Percentiles rank a stretch among this genome's conserved stretches.
phyloP scores from a whole-genome alignment of 2,113 vertebrate species.

The Vulpes lagopus region DNA sequence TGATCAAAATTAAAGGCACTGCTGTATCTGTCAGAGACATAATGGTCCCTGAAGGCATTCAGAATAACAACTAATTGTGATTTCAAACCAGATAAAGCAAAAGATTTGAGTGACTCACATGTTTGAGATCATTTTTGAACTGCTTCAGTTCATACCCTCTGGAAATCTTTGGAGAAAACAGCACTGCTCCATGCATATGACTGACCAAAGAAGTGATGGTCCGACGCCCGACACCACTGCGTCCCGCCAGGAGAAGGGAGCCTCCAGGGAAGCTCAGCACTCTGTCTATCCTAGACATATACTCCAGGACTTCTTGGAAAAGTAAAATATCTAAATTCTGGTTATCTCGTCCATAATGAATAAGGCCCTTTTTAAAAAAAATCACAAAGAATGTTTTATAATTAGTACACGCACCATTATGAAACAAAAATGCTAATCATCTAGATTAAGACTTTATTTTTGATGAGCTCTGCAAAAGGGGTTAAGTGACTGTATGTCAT shows the following conservation, averaged over 20 bases:
- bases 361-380: conserved; percentile 89
- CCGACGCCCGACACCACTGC: conserved; percentile 95
- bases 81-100: conserved; percentile 17
- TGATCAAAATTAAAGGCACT: conserved; percentile 20
- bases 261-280: conserved; percentile 96
- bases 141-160: conserved; percentile 96
- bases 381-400: conserved; percentile 15
- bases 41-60: neutral
- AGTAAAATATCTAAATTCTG: conserved; percentile 94
- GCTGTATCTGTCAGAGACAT: neutral
- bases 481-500: neutral
- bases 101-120: conserved; percentile 85
- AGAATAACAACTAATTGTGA: neutral
- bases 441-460: neutral
- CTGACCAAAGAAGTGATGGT: conserved; percentile 94
- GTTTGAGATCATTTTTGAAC: conserved; percentile 96
- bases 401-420: neutral
- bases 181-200: conserved; percentile 94
- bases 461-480: neutral
- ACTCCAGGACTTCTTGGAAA: conserved; percentile 96
- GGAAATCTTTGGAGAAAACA: conserved; percentile 95
- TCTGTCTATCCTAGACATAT: conserved; percentile 93
- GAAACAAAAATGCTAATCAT: neutral
- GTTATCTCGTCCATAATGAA: conserved; percentile 96
- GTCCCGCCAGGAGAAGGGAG: conserved; percentile 95